These are phyloP conservation scores for Nemoura dubitans DNA, from an alignment of 2,888 invertebrate genomes.

Conservation along the genomic window DNA sequence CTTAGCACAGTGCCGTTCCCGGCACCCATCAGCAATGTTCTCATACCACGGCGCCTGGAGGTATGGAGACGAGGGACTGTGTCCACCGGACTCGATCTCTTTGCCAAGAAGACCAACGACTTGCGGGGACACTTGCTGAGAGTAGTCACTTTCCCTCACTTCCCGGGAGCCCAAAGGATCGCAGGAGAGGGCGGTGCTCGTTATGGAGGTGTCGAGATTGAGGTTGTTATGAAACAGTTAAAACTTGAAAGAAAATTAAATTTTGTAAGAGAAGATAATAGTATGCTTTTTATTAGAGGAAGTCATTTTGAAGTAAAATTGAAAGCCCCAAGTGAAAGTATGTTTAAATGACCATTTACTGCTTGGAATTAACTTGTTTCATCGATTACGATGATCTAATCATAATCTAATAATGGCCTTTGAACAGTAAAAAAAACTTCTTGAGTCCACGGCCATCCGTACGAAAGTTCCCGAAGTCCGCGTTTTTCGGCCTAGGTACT, in stretches of 20 bases:
- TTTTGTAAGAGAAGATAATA: no score
- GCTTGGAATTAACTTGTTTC: no score
- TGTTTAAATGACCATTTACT: no score
- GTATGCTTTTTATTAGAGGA: no score
- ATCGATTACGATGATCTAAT: no score
- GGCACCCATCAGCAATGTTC: slow-evolving; percentile 64
- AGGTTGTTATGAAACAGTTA: slow-evolving; percentile 61
- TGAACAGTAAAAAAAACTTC: no score
- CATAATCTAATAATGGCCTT: no score
- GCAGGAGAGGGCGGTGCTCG: slow-evolving; percentile 51
- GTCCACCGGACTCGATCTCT: slow-evolving; percentile 62
- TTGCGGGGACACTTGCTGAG: slow-evolving; percentile 68
- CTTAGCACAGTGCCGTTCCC: slow-evolving; percentile 80
- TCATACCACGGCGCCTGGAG: slow-evolving; percentile 71
- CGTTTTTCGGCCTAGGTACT: no score
- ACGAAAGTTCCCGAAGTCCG: no score
- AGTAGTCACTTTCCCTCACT: slow-evolving; percentile 73
- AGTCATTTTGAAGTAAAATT: no score
- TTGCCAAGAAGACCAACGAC: slow-evolving; percentile 69
- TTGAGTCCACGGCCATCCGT: no score
- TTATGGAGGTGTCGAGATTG: slow-evolving; percentile 71
- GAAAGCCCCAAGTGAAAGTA: no score
- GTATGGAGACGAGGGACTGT: slow-evolving; percentile 74
- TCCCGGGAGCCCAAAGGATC: slow-evolving; percentile 69
- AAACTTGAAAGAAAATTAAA: neutral